Percentiles rank a stretch among this genome's conserved stretches.
phyloP scores from a whole-genome alignment of 2,113 vertebrate genomes.

The Columba janthina region DNA sequence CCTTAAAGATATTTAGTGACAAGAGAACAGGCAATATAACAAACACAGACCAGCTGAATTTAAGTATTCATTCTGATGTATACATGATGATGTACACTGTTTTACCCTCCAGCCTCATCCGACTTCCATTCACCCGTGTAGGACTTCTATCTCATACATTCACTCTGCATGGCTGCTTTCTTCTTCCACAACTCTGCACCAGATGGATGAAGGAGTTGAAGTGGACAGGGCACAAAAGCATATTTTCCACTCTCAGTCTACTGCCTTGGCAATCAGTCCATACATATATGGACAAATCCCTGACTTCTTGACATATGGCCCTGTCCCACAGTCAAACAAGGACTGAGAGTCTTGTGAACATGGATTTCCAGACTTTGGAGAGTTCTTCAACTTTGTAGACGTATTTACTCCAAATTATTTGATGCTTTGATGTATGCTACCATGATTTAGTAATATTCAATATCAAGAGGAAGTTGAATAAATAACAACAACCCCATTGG shows the following conservation, averaged over 20 bases:
- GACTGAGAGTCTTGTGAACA: accelerated
- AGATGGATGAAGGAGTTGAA: background rate
- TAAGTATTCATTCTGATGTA: background rate
- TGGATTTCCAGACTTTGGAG: background rate
- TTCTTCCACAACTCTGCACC: background rate
- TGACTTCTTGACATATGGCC: background rate
- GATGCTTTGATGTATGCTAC: background rate
- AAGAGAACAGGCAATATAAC: background rate
- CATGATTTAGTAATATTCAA: background rate
- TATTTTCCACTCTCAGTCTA: background rate
- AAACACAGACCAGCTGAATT: background rate
- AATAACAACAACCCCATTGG: background rate
- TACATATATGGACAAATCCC: background rate
- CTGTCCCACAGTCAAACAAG: background rate
- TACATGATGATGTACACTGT: too few relatives aligned
- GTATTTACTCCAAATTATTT: background rate
- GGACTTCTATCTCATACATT: accelerated
- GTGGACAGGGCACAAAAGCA: background rate
- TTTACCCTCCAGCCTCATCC: background rate
- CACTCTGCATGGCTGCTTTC: background rate
- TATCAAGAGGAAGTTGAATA: background rate
- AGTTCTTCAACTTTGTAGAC: background rate
- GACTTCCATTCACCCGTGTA: background rate
- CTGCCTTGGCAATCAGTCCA: background rate
- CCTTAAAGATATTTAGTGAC: background rate